A percentile compares a stretch with the other conserved stretches of the same genome.
Evolutionary conservation across 1,140 invertebrate species (phyloP).

Genomic region (Zaprionus tsacasi): DNA sequence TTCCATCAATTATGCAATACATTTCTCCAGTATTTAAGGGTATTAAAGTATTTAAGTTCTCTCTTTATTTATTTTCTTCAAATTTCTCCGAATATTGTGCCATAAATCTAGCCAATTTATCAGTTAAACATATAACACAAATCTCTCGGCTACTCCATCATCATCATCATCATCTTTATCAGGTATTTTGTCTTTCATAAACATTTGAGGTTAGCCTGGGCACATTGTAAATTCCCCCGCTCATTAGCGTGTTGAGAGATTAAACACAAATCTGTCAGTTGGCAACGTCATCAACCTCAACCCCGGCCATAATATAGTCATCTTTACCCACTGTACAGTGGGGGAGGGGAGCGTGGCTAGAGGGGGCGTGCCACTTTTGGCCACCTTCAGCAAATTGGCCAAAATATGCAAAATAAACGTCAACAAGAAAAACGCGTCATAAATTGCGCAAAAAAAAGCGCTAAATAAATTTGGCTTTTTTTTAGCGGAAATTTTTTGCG

Average conservation of each 20-base stretch:
- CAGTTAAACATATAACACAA: neutral
- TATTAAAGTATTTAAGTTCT: no score
- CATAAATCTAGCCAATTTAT: no score
- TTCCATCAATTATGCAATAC: no score
- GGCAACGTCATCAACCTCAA: neutral
- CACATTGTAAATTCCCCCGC: neutral
- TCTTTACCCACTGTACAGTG: neutral
- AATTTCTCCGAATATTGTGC: no score
- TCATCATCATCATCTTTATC: neutral
- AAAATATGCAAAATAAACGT: conserved; percentile 43
- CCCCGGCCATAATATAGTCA: neutral
- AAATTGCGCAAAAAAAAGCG: conserved; percentile 36
- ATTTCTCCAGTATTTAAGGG: no score
- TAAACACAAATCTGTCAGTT: conserved; percentile 7
- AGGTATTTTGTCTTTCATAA: neutral
- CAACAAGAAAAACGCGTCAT: conserved; percentile 36
- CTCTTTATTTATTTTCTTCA: no score
- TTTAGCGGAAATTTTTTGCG: neutral
- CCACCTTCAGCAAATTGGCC: conserved; percentile 22
- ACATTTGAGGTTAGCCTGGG: neutral
- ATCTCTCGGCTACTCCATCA: neutral
- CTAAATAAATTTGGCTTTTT: conserved; percentile 26
- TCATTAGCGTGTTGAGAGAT: neutral
- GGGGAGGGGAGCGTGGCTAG: no score
- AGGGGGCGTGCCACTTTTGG: neutral